Base-by-base conservation (phyloP, 2,888 invertebrate species). In the Noctua pronuba region DNA sequence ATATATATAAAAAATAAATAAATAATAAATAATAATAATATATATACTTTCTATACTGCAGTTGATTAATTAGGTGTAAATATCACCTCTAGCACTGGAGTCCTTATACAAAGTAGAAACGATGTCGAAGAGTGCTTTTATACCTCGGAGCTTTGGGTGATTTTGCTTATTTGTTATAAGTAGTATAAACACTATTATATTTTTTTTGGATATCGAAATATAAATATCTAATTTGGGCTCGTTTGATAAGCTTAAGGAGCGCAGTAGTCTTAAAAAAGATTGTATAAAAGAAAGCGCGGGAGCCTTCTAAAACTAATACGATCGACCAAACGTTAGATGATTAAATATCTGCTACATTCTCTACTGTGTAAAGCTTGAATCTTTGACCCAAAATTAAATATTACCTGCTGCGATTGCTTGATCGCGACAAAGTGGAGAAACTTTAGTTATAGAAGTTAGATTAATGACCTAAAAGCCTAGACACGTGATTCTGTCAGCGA, bases 381-480 rank as follows among this genome's bases (percentile, higher is more conserved):
- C 38, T 41, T 60, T 77, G 49, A 49, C 31, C 58, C n/a, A n/a
- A 31, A 58, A 11, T 49, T 49, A 28, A 66, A 67, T 2, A 73
- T 28, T 66, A 66, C 49, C 10, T 41, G n/a, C 21, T 49, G 18
- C n/a, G 21, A 16, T 41, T 10, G 31, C 18, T 65, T 31, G 58
- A 16, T 31, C 18, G 55, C 38, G 38, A 58, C 58, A 38, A 38
- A 21, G 1, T 58, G 44, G 13, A 44, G 16, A 44, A 13, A 44
- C 44, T 44, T 44, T 44, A 44, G 44, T 16, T 35, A 31, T 62
- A 75, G 18, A 38, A 77, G 35, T 46, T 11, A 77, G 21, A 77
- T 69, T 60, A 60, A 77, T 46, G n/a, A 69, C 49, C 4, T 31
- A 64, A 24, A 64, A 13, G 24, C 38, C 64, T 64, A 24, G 16